A percentile compares a stretch with the other conserved stretches of the same genome.
Conservation (phyloP, 2,888 invertebrate genomes). For the Galerucella calmariensis region DNA sequence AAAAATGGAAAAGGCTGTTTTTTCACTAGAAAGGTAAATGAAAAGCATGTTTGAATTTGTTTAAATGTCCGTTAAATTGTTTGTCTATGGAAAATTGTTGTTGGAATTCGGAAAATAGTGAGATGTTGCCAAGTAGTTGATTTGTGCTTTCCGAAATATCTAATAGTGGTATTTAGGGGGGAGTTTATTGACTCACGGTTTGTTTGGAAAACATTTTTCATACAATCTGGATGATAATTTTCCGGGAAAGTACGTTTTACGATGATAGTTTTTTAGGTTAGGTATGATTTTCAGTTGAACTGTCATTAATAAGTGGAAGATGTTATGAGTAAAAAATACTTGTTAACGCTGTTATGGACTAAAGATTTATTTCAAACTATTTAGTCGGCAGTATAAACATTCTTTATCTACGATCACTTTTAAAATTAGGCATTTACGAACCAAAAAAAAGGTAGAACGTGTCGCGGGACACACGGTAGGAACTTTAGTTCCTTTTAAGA, state of each 20-base stretch:
- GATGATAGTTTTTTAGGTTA: background rate
- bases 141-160: constrained; percentile 29
- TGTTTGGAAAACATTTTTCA: background rate
- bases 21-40: constrained; percentile 71
- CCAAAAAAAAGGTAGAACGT: too few species aligned
- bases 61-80: background rate
- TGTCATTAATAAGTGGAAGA: constrained; percentile 6
- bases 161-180: constrained; percentile 13
- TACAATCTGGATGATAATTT: background rate
- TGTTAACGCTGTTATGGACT: too few species aligned
- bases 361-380: too few species aligned
- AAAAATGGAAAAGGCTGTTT: constrained; percentile 79
- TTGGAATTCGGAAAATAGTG: constrained; percentile 32
- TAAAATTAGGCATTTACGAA: too few species aligned
- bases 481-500: too few species aligned
- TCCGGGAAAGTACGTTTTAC: background rate
- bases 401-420: too few species aligned
- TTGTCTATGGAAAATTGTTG: background rate
- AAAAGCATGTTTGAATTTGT: constrained; percentile 46
- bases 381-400: too few species aligned
- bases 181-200: constrained; percentile 30
- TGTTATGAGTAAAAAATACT: too few species aligned
- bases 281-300: constrained; percentile 11
- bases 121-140: constrained; percentile 33
- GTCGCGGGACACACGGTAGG: too few species aligned